These are phyloP conservation scores for Ceratoteleas bidentatus DNA, from an alignment of 1,140 invertebrate species.

Conservation along the genomic window DNA sequence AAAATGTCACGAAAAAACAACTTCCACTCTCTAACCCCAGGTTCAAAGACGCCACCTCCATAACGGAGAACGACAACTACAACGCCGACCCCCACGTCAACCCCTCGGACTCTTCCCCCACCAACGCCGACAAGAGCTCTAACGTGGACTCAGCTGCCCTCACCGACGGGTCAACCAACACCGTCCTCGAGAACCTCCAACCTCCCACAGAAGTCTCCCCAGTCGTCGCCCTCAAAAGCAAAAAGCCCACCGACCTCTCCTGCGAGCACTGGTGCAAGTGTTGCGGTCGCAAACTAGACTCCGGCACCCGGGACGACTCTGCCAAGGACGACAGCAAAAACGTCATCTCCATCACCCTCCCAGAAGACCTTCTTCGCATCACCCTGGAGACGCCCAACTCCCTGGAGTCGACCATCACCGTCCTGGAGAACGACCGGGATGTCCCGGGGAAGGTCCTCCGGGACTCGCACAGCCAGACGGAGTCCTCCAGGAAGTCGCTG, in stretches of 20 bases:
- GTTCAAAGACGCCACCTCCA: constrained; percentile 11
- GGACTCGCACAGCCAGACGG: constrained; percentile 69
- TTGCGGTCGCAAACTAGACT: constrained; percentile 5
- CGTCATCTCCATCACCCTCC: constrained; percentile 70
- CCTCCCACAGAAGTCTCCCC: background rate
- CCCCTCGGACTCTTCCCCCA: background rate
- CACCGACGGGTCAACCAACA: constrained; percentile 16
- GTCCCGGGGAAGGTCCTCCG: constrained; percentile 9
- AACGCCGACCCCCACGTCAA: background rate
- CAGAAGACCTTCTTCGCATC: constrained; percentile 73
- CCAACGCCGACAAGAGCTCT: background rate
- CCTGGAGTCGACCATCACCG: constrained; percentile 71
- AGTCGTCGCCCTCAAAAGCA: background rate
- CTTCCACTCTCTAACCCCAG: background rate
- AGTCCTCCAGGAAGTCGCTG: constrained; percentile 24
- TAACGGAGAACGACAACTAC: constrained; percentile 3
- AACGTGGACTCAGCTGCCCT: background rate
- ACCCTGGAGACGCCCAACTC: constrained; percentile 71
- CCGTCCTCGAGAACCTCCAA: background rate
- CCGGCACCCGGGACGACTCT: background rate
- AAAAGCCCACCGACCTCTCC: background rate
- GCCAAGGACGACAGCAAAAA: constrained; percentile 6
- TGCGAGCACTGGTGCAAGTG: constrained; percentile 18
- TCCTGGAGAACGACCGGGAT: constrained; percentile 53
- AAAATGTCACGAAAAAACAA: no score